Base-by-base conservation (phyloP, 2,797 vertebrate genomes). In the Linurgus olivaceus region DNA sequence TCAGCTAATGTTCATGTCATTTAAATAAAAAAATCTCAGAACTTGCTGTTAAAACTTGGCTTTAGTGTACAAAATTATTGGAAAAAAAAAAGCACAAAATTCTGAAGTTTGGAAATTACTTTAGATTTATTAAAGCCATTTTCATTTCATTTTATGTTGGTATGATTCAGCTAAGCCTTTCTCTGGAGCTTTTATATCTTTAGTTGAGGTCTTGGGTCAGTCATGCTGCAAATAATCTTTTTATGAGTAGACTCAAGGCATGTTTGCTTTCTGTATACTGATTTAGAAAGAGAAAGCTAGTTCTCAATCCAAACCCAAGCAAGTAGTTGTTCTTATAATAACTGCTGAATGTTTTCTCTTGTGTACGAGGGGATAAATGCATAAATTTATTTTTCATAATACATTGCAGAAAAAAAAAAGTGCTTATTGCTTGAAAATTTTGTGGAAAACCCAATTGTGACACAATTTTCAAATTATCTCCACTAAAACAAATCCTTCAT, bases 191-290 rank as follows among this genome's bases (percentile, higher is more conserved):
- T 85, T 93, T 89, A 38, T 83, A 65, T 74, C 26, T 82, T 90
- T 83, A 55, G 17, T 52, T 65, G 61, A 77, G 82, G 84, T 88
- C 78, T 86, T 77, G 75, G 92, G 84, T 92, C 91, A 93, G 72
- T 94, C 84, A 86, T 89, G 68, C 84, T 92, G 81, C 65, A 96
- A 95, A 91, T 89, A 95, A 75, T 67, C 42, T 75, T 92, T 93
- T 93, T 90, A 91, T 96, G 75, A 93, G 54, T 59, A 86, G 37
- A 81, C 7, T 70, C 77, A 87, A 78, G 78, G 40, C 66, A 35
- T 90, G 58, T 92, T 96, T 95, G n/a, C 68, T 90, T 92, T 78
- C 50, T 63, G 7, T 72, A 58, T 48, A 38, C 47, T 83, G 78
- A 80, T 91, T 90, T 87, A 80, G 72, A 79, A 79, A 45, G 10